phyloP scores from a whole-genome alignment of 2,888 invertebrate species.

The Papilio gigon region DNA sequence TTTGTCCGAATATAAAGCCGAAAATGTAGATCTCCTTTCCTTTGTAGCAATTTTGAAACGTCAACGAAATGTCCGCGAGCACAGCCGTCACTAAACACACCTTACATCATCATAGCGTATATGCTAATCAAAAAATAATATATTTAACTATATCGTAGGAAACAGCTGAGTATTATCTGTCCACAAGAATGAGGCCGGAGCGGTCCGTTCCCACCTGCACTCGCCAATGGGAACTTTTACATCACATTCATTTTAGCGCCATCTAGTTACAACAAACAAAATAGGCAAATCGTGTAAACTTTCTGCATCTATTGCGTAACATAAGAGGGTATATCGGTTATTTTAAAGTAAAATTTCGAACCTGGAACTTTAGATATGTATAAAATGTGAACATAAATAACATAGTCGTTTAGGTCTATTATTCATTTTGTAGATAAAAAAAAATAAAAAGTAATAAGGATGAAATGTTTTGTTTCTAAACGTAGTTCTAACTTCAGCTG shows the following conservation, averaged over 20 bases:
- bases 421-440: too few species aligned
- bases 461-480: too few species aligned
- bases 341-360: too few species aligned
- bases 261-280: neutral
- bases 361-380: too few species aligned
- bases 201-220: neutral
- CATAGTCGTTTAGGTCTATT: too few species aligned
- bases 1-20: neutral
- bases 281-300: too few species aligned
- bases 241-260: slow-evolving; percentile 19
- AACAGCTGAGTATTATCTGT: slow-evolving; percentile 58
- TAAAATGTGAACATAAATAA: too few species aligned
- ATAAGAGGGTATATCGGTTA: too few species aligned
- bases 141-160: slow-evolving; percentile 53
- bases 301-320: too few species aligned
- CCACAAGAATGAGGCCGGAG: slow-evolving; percentile 43
- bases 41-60: neutral
- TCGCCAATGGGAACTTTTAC: slow-evolving; percentile 10
- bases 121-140: slow-evolving; percentile 29
- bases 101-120: slow-evolving; percentile 43
- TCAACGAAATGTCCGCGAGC: neutral
- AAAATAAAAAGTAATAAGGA: too few species aligned
- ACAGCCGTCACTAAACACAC: slow-evolving; percentile 45
- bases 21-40: neutral
- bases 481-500: too few species aligned